Conservation (phyloP, 2,797 vertebrate species). For the Bufotes viridis region DNA sequence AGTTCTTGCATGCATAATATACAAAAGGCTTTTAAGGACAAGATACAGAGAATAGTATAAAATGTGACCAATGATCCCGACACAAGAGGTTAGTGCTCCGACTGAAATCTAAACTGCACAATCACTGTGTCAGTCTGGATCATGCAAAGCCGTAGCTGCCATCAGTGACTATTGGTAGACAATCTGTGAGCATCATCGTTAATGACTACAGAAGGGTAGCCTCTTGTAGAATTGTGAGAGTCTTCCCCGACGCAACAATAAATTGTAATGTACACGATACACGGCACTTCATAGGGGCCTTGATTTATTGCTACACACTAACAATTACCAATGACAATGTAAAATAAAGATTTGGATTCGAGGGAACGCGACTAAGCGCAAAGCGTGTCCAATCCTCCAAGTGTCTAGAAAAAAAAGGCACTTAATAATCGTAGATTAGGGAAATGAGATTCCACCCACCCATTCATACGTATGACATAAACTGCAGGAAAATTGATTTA, state of each 20-base stretch:
- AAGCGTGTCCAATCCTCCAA: neutral
- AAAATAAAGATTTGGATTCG: slow-evolving; percentile 29
- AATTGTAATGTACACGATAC: neutral
- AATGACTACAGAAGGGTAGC: neutral
- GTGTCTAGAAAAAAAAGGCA: neutral
- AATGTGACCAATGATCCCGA: neutral
- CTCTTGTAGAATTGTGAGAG: neutral
- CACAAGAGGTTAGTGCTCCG: neutral
- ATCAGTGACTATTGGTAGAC: neutral
- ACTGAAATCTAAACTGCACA: neutral
- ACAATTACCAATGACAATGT: slow-evolving; percentile 51
- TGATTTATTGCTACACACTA: slow-evolving; percentile 21
- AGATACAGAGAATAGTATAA: neutral
- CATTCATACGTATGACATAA: slow-evolving; percentile 21
- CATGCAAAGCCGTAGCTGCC: neutral
- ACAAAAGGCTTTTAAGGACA: slow-evolving; percentile 12
- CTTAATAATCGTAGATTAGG: slow-evolving; percentile 47
- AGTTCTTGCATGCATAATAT: slow-evolving; percentile 11
- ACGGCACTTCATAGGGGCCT: neutral
- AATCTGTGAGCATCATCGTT: neutral
- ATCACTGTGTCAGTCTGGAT: neutral
- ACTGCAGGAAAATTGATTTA: slow-evolving; percentile 32
- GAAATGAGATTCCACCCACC: slow-evolving; percentile 10
- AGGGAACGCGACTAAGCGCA: slow-evolving; percentile 1
- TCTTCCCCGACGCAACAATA: neutral